A percentile compares a stretch with the other conserved stretches of the same genome.
Conservation (phyloP, 2,797 vertebrate genomes). For the Microctenopoma lineatum region DNA sequence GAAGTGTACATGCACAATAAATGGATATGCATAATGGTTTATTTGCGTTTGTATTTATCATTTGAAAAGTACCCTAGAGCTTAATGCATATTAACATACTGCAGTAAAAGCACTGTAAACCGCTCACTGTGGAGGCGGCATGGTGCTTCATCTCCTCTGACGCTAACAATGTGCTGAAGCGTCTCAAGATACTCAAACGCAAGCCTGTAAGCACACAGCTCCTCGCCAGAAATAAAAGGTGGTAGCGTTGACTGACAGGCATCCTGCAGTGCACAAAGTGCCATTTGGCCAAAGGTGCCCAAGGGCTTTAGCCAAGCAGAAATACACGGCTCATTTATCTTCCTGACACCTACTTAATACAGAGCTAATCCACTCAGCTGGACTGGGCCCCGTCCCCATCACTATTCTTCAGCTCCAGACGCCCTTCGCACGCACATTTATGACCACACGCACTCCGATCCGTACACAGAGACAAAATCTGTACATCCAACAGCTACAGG, state of each 20-base stretch:
- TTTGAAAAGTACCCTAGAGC: background rate
- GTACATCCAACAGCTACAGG: background rate
- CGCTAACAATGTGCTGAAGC: slow-evolving; percentile 43
- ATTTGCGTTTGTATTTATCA: slow-evolving; percentile 6
- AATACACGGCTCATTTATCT: slow-evolving; percentile 75
- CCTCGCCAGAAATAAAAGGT: slow-evolving; percentile 42
- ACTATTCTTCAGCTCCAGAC: slow-evolving; percentile 16
- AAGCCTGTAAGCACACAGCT: slow-evolving; percentile 44
- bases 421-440: background rate
- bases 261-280: slow-evolving; percentile 66
- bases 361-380: slow-evolving; percentile 76
- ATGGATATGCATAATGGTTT: background rate
- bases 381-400: slow-evolving; percentile 32
- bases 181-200: slow-evolving; percentile 13
- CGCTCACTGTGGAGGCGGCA: background rate
- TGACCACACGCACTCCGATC: slow-evolving; percentile 1
- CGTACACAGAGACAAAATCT: background rate
- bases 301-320: slow-evolving; percentile 58
- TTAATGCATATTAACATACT: background rate
- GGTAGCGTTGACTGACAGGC: slow-evolving; percentile 65
- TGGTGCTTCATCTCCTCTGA: slow-evolving; percentile 6
- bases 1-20: background rate
- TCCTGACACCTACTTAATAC: slow-evolving; percentile 79
- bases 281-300: slow-evolving; percentile 56
- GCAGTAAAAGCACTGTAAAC: background rate